Conservation (phyloP, 1,140 invertebrate genomes). For the Drosophila gunungcola region DNA sequence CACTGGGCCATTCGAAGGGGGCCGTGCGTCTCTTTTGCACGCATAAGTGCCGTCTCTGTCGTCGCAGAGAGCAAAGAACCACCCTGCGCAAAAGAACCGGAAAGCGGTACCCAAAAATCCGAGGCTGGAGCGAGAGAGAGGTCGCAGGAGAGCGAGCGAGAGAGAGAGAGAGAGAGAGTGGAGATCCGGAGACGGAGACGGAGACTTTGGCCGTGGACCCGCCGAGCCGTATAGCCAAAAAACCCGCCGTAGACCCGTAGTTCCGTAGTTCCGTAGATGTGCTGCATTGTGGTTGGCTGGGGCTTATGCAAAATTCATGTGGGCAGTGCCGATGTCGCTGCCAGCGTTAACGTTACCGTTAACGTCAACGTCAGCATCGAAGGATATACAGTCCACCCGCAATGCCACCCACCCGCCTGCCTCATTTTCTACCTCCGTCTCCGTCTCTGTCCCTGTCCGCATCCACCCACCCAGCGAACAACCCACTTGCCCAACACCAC, state of each 20-base stretch:
- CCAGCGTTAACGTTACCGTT: conserved; percentile 23
- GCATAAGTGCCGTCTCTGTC: conserved; percentile 18
- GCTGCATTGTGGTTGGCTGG: conserved; percentile 81
- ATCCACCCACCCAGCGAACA: background rate
- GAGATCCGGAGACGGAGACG: background rate
- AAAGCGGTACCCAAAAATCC: conserved; percentile 7
- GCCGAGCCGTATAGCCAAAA: background rate
- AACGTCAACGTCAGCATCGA: conserved; percentile 33
- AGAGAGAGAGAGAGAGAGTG: conserved; percentile 4
- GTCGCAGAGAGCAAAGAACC: conserved; percentile 28
- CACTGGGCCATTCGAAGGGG: conserved; percentile 15
- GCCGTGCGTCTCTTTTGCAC: conserved; percentile 14
- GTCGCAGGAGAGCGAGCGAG: background rate
- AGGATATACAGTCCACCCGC: conserved; percentile 2
- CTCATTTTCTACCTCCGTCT: no score
- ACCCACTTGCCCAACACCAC: background rate
- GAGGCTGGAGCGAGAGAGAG: background rate
- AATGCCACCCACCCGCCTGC: background rate
- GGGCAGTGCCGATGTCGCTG: conserved; percentile 60
- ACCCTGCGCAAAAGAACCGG: conserved; percentile 29
- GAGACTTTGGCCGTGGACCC: conserved; percentile 37
- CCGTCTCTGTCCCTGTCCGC: no score
- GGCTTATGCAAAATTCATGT: conserved; percentile 80
- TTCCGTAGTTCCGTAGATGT: conserved; percentile 13
- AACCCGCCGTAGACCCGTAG: background rate